A percentile compares a stretch with the other conserved stretches of the same genome.
Conservation (phyloP, 92 coral and sea anemone genomes). For the Pocillopora meandrina region DNA sequence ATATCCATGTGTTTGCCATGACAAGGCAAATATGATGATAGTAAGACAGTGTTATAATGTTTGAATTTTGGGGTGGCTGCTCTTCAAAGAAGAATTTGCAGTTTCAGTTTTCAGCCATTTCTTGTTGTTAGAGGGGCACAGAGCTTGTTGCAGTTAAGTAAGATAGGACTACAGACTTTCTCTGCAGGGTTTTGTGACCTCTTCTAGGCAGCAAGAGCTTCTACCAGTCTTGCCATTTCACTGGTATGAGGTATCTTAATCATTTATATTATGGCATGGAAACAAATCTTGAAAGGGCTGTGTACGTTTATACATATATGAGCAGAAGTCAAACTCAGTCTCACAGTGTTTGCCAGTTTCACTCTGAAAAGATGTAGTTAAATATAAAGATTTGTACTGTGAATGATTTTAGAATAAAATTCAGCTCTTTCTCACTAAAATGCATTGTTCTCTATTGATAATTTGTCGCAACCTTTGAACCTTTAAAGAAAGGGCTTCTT, state of each 20-base stretch:
- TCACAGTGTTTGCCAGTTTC: slow-evolving; percentile 20
- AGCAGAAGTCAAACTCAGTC: neutral
- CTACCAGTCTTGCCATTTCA: slow-evolving; percentile 6
- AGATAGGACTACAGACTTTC: slow-evolving; percentile 16
- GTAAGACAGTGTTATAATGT: neutral
- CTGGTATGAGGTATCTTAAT: neutral
- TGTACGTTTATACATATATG: no score
- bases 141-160: neutral
- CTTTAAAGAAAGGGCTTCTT: no score
- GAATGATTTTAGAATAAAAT: neutral
- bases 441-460: no score
- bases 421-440: no score
- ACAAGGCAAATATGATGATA: neutral
- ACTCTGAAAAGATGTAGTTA: neutral
- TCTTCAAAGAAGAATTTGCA: slow-evolving; percentile 8
- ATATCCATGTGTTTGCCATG: slow-evolving; percentile 24
- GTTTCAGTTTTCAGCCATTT: slow-evolving; percentile 23
- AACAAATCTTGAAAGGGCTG: neutral
- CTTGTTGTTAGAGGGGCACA: slow-evolving; percentile 10
- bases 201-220: neutral
- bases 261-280: neutral
- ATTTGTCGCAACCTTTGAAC: no score
- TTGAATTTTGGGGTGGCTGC: slow-evolving; percentile 23
- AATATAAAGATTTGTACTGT: neutral
- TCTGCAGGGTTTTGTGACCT: slow-evolving; percentile 5